Base-by-base conservation (phyloP, 2,888 invertebrate species). In the Lottia scabra region DNA sequence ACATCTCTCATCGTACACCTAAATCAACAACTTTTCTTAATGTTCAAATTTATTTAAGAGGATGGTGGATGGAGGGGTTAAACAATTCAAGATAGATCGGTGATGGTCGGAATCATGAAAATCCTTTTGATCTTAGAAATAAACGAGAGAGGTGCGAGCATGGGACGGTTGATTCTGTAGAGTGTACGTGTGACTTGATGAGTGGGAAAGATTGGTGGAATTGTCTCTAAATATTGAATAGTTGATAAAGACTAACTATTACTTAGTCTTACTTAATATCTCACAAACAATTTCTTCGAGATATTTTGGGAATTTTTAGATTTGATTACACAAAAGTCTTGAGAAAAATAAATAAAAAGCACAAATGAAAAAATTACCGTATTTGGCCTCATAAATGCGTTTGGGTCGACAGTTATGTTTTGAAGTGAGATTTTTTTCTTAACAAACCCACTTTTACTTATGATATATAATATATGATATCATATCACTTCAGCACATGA, bases 71-170 rank as follows among this genome's bases (percentile, higher is more conserved):
- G 69, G 68, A 71, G 62, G 71, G 72, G 72, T 66, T 71, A 71
- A 75, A 75, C 75, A 75, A 69, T 67, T 56, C 63, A 69, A 69
- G 72, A 75, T 72, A 65, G 67, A 68, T 71, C 71, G 67, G 71
- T 72, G 48, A 65, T 67, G 64, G 56, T n/a, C 67, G 67, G 69
- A 72, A 72, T 75, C 66, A 69, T 66, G 45, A 56, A 46, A 69
- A 75, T 75, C 75, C 71, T 72, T 75, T 74, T 75, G 75, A 75
- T 75, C 69, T 75, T 71, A 68, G 66, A 66, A 69, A 64, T 67
- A 72, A 72, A 67, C 71, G 68, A 48, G 16, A 56, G 44, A 69
- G 75, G 67, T 71, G 19, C 30, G 74, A 71, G 67, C 56, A 56
- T 65, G 65, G 26, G 46, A 23, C 46, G 27, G 44, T 64, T 70